Evolutionary conservation across 1,140 invertebrate genomes (phyloP).

Genomic region (Brachionus rubens): DNA sequence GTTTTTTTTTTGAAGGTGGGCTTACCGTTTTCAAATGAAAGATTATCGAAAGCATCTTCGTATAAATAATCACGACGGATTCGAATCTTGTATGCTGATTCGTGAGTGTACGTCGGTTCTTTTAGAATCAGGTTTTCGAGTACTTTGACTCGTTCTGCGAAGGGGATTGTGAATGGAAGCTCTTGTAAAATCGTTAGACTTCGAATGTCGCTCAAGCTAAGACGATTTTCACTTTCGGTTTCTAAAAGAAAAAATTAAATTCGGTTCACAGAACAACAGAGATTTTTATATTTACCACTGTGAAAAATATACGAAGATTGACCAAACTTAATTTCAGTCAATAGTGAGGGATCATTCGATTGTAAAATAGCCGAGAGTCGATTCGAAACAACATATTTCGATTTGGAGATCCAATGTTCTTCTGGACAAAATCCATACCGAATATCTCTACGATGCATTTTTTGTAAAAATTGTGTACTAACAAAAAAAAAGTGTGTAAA

Average conservation of each 20-base stretch:
- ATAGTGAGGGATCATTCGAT: background rate
- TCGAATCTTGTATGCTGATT: conserved; percentile 72
- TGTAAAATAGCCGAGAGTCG: background rate
- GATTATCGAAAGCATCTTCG: conserved; percentile 92
- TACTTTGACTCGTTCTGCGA: conserved; percentile 74
- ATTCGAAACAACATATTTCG: conserved; percentile 31
- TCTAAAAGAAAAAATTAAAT: conserved; percentile 51
- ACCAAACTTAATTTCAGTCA: conserved; percentile 9
- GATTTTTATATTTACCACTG: too few species aligned
- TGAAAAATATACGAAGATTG: conserved; percentile 23
- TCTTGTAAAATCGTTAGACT: conserved; percentile 81
- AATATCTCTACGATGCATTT: conserved; percentile 36
- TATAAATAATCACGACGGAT: conserved; percentile 87
- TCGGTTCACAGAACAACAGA: too few species aligned
- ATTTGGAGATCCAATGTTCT: conserved; percentile 43
- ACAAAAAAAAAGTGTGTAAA: conserved; percentile 37
- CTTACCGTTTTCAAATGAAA: conserved; percentile 84
- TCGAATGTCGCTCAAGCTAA: conserved; percentile 81
- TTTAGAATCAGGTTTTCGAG: conserved; percentile 74
- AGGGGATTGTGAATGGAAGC: conserved; percentile 86
- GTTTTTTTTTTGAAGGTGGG: too few species aligned
- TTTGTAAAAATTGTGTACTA: conserved; percentile 16
- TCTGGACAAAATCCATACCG: conserved; percentile 36
- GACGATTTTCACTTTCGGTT: conserved; percentile 71
- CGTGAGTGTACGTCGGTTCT: conserved; percentile 59